Evolutionary conservation across 1,140 invertebrate genomes (phyloP), one percentile per base, ranked within the genome.

Genomic region (Trigoniulus corallinus): DNA sequence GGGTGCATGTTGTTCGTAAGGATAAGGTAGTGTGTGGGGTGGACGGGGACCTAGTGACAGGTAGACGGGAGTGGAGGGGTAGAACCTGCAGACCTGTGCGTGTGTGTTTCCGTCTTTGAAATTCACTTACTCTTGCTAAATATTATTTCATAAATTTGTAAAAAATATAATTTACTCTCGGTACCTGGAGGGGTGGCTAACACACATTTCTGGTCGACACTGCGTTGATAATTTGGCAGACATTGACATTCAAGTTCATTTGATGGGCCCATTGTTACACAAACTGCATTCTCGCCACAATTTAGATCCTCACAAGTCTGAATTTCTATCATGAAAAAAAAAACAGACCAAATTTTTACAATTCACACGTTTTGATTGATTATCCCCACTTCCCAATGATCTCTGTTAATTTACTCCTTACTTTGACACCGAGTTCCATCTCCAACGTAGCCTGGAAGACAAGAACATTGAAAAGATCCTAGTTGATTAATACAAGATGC

Each of bases 401-500:
- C n/a, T n/a, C n/a, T n/a, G n/a, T n/a, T n/a, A n/a, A n/a, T n/a
- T n/a, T n/a, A n/a, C n/a, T 21, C 54, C 15, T 62, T 58, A 67
- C 68, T 58, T 42, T 67, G 53, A 56, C 74, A 76, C 12, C 57
- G 57, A 23, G 57, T 58, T 12, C 74, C 74, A 61, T 78, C 68
- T 42, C 74, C 70, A 47, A 59, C 60, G 58, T 65, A 78, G 3
- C 84, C 84, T 15, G 72, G 64, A 42, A 69, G 66, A 64, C 87
- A 91, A 50, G 69, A 66, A 60, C 86, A 91, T 34, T 64, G 66
- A 60, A 84, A 88, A 29, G 77, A 77, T 3, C 91, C 91, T 10
- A 57, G 57, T 43, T 77, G 73, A 62, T 96, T 95, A 21, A 78
- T 71, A 61, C 91, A 96, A 24, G 79, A 68, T 0, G 89, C 88